phyloP scores from a whole-genome alignment of 2,113 vertebrate genomes.

The Caranx melampygus region DNA sequence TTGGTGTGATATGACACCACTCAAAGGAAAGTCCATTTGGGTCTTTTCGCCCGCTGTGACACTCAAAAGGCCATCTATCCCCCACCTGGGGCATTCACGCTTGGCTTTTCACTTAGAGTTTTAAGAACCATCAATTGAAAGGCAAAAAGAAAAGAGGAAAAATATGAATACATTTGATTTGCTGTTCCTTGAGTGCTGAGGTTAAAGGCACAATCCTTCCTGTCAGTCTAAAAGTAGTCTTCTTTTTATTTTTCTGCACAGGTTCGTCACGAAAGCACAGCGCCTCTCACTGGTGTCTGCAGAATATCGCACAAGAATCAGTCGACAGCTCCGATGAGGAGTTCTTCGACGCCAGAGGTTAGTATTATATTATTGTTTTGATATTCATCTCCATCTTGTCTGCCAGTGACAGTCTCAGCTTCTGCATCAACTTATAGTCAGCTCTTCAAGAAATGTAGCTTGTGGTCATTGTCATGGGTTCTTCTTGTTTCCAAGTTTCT shows the following conservation, averaged over 20 bases:
- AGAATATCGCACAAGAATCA: conserved; percentile 90
- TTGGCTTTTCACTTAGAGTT: conserved; percentile 11
- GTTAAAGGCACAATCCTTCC: conserved; percentile 5
- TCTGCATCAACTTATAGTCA: not conserved
- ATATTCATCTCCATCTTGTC: not conserved
- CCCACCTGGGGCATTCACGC: conserved; percentile 13
- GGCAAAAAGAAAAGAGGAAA: not conserved
- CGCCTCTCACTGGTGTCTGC: conserved; percentile 88
- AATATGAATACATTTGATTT: conserved; percentile 11
- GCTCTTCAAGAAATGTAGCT: not conserved
- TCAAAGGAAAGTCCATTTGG: conserved; percentile 47
- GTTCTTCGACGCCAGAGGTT: conserved; percentile 98
- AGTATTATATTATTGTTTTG: conserved; percentile 66
- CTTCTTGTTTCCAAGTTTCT: not conserved
- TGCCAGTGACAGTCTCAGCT: not conserved
- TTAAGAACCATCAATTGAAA: conserved; percentile 5
- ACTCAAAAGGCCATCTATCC: conserved; percentile 24
- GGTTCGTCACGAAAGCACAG: conserved; percentile 84
- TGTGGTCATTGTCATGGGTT: not conserved
- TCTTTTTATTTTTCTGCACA: conserved; percentile 69
- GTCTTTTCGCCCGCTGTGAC: conserved; percentile 45
- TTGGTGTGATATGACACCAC: conserved; percentile 27
- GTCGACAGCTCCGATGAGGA: conserved; percentile 98
- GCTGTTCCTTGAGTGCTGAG: conserved; percentile 15
- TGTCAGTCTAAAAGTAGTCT: conserved; percentile 13